Conservation (phyloP, 2,113 vertebrate species). For the Motacilla alba region DNA sequence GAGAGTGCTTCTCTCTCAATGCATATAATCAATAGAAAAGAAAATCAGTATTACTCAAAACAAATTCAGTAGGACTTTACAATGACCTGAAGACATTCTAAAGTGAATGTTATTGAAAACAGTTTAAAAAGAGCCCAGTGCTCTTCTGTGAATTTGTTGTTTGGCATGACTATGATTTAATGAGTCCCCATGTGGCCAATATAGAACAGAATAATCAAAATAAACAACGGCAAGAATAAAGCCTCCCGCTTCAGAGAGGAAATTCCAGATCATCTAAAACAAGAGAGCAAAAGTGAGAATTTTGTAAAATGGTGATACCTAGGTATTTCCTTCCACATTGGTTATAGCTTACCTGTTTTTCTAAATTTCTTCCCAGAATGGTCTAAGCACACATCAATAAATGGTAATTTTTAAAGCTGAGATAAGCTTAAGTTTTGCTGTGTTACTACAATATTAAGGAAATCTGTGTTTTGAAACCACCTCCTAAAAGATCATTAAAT, state of each 20-base stretch:
- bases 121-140: not conserved
- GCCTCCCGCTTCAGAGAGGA: not conserved
- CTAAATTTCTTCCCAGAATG: not conserved
- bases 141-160: not conserved
- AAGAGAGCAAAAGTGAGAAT: not conserved
- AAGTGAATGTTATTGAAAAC: not conserved
- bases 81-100: not conserved
- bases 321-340: not conserved
- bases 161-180: slow-evolving; percentile 21
- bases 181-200: slow-evolving; percentile 26
- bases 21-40: not conserved
- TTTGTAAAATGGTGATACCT: not conserved
- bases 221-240: not conserved
- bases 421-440: not conserved
- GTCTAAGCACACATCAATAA: not conserved
- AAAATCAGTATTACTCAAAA: not conserved
- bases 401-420: not conserved
- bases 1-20: not conserved
- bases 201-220: slow-evolving; percentile 26
- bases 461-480: not conserved
- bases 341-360: not conserved
- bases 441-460: not conserved
- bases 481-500: not conserved
- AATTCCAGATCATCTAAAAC: not conserved
- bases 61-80: not conserved